These are phyloP conservation scores for Amiota communis DNA, from an alignment of 2,888 invertebrate genomes.

Conservation along the genomic window DNA sequence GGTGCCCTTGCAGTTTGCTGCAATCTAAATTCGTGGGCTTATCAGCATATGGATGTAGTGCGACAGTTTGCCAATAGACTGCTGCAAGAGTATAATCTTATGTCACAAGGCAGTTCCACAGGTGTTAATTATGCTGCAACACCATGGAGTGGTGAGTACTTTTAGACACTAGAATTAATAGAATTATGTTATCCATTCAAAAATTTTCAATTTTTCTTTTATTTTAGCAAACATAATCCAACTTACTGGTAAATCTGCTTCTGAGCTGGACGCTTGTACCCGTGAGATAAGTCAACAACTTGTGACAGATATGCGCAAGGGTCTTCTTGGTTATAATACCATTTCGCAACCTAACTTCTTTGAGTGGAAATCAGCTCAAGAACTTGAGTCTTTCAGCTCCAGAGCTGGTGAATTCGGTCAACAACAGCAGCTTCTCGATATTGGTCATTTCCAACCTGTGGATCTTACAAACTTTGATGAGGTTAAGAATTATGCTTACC, in stretches of 20 bases:
- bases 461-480: conserved; percentile 67
- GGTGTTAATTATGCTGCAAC: conserved; percentile 38
- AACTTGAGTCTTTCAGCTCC: conserved; percentile 55
- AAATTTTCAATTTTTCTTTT: neutral
- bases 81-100: conserved; percentile 64
- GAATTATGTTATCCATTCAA: too few species aligned
- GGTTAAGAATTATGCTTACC: conserved; percentile 67
- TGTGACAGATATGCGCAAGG: conserved; percentile 66
- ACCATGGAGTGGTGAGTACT: conserved; percentile 63
- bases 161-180: neutral
- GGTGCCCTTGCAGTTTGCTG: conserved; percentile 43
- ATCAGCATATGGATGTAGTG: conserved; percentile 63
- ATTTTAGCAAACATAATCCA: conserved; percentile 60
- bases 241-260: conserved; percentile 64
- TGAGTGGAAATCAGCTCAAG: conserved; percentile 65
- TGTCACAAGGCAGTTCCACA: conserved; percentile 55
- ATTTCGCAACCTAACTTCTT: conserved; percentile 70
- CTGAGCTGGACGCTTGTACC: conserved; percentile 61
- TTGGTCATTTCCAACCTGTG: conserved; percentile 53
- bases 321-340: conserved; percentile 58
- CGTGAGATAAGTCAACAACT: conserved; percentile 60
- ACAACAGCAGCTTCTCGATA: conserved; percentile 55
- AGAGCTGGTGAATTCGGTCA: conserved; percentile 45
- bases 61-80: conserved; percentile 65
- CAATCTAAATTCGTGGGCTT: conserved; percentile 63